Conservation (phyloP, 2,797 vertebrate species). For the Muscicapa striata region DNA sequence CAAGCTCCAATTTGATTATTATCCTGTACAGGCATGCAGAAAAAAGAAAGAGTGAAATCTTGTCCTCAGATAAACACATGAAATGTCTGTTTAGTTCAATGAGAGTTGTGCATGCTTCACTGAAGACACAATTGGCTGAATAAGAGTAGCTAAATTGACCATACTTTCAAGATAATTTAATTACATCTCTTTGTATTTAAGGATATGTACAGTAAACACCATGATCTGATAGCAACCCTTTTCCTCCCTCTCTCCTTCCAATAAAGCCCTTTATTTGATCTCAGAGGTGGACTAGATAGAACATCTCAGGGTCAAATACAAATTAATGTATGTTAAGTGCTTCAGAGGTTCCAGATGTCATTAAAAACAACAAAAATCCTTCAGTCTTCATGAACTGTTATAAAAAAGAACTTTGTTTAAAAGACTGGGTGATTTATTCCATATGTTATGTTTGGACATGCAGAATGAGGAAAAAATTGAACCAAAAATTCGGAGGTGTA, state of each 20-base stretch:
- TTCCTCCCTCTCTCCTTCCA: slow-evolving; percentile 40
- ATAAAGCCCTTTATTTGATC: slow-evolving; percentile 75
- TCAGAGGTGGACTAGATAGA: slow-evolving; percentile 64
- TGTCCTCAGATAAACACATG: slow-evolving; percentile 44
- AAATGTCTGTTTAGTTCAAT: slow-evolving; percentile 52
- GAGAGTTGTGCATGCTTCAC: slow-evolving; percentile 48
- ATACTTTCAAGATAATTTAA: slow-evolving; percentile 70
- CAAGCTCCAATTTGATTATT: slow-evolving; percentile 41
- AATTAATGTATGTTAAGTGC: slow-evolving; percentile 63
- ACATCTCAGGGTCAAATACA: slow-evolving; percentile 68
- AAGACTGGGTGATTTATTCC: neutral
- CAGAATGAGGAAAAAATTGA: neutral
- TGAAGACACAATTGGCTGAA: slow-evolving; percentile 57
- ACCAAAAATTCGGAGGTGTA: neutral
- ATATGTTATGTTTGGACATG: neutral
- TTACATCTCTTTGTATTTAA: slow-evolving; percentile 58
- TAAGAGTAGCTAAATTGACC: slow-evolving; percentile 55
- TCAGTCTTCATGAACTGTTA: neutral
- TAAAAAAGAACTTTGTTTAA: slow-evolving; percentile 7
- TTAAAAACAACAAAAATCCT: slow-evolving; percentile 34
- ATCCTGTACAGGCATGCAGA: slow-evolving; percentile 61
- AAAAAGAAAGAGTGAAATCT: slow-evolving; percentile 48
- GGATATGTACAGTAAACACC: slow-evolving; percentile 50
- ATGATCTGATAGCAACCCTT: slow-evolving; percentile 71
- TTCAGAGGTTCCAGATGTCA: slow-evolving; percentile 73